These are phyloP conservation scores for Sinocyclocheilus anshuiensis DNA, from an alignment of 2,113 vertebrate genomes.

Conservation along the genomic window DNA sequence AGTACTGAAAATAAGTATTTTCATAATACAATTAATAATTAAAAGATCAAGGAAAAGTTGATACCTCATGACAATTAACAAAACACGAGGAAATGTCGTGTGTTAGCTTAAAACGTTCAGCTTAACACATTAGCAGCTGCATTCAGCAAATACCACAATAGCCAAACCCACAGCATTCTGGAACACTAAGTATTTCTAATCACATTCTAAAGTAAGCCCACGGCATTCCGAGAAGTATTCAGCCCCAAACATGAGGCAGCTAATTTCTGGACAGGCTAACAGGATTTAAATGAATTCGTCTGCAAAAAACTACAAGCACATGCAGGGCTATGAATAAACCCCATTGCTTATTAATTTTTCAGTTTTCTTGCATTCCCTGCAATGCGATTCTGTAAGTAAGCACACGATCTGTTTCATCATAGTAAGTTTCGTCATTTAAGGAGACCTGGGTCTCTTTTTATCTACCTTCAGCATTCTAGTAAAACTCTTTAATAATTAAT, in stretches of 20 bases:
- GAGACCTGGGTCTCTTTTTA: not conserved
- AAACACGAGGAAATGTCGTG: not conserved
- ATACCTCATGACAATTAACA: not conserved
- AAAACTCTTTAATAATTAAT: not conserved
- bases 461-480: not conserved
- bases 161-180: not conserved
- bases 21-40: not conserved
- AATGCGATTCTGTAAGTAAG: not conserved
- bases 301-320: not conserved
- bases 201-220: constrained; percentile 8
- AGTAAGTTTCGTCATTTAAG: not conserved
- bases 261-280: not conserved
- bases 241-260: not conserved
- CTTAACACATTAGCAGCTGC: not conserved
- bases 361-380: not conserved
- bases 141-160: not conserved
- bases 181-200: not conserved
- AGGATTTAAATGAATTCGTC: not conserved
- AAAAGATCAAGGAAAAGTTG: not conserved
- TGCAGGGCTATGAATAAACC: not conserved
- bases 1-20: not conserved
- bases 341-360: not conserved
- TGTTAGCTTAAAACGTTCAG: not conserved
- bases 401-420: not conserved
- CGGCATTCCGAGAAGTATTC: not conserved